A percentile compares a stretch with the other conserved stretches of the same genome.
phyloP scores from a whole-genome alignment of 1,140 invertebrate genomes.

The Drosophila nasuta region DNA sequence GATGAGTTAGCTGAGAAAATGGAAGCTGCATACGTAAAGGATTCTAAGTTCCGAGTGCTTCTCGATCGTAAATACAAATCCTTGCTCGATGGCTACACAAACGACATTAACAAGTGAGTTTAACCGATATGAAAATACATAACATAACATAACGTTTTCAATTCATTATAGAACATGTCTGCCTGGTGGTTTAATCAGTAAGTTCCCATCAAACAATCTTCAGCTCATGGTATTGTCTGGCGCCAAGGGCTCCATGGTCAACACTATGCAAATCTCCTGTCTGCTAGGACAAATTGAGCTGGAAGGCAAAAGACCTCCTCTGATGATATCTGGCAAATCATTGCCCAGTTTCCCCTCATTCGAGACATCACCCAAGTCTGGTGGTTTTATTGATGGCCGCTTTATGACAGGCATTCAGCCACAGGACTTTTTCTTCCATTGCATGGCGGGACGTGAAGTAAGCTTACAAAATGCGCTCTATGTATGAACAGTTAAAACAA shows the following conservation, averaged over 20 bases:
- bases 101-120: conserved; percentile 93
- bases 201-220: conserved; percentile 97
- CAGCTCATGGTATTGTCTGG: conserved; percentile 99
- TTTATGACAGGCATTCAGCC: conserved; percentile 99
- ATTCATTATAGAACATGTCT: conserved; percentile 87
- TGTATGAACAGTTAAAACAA: background rate
- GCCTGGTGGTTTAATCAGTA: conserved; percentile 91
- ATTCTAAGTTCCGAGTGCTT: conserved; percentile 91
- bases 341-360: conserved; percentile 97
- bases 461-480: conserved; percentile 1
- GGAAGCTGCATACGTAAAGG: conserved; percentile 89
- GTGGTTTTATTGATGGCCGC: conserved; percentile 97
- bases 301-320: conserved; percentile 97
- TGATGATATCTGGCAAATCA: conserved; percentile 96
- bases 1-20: conserved; percentile 89
- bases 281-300: conserved; percentile 98
- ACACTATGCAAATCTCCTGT: conserved; percentile 99
- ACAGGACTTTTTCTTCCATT: conserved; percentile 99
- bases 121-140: background rate
- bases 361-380: conserved; percentile 95
- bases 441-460: conserved; percentile 99
- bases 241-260: conserved; percentile 98
- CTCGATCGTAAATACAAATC: conserved; percentile 95
- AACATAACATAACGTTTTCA: too few species aligned
- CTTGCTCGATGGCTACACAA: conserved; percentile 92